Evolutionary conservation across 2,888 invertebrate genomes (phyloP).

Genomic region (Lithophane ornitopus): DNA sequence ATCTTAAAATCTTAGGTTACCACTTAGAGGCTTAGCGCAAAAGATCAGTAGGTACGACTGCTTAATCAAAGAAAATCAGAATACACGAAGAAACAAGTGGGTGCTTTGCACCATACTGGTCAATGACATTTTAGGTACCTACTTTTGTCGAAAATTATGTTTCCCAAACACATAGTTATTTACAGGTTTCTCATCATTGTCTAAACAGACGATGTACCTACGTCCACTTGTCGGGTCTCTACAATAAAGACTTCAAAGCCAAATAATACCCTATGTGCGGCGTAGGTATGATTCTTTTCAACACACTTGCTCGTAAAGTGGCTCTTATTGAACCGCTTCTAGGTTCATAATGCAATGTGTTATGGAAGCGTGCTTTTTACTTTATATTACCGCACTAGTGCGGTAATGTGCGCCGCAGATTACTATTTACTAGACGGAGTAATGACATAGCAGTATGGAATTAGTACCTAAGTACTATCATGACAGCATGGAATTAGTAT

Average conservation of each 20-base stretch:
- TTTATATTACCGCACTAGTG: too few species aligned
- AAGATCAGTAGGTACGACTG: too few species aligned
- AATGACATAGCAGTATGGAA: too few species aligned
- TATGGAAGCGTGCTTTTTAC: too few species aligned
- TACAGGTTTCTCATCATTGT: constrained; percentile 33
- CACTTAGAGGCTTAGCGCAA: neutral
- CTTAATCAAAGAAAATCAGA: neutral
- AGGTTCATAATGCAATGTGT: too few species aligned
- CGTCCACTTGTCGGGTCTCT: neutral
- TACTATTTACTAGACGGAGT: too few species aligned
- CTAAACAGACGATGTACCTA: neutral
- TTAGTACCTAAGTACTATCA: too few species aligned
- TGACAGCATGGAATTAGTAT: too few species aligned
- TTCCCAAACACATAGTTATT: neutral
- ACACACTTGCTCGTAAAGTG: too few species aligned
- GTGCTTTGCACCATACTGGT: neutral
- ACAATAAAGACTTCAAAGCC: constrained; percentile 1
- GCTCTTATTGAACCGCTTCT: too few species aligned
- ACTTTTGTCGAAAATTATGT: constrained; percentile 4
- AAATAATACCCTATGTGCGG: constrained; percentile 16
- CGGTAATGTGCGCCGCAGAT: too few species aligned
- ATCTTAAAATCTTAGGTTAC: neutral
- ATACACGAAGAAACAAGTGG: neutral
- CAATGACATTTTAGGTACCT: neutral
- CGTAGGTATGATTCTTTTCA: constrained; percentile 14